Percentiles rank a stretch among this genome's conserved stretches.
Conservation (phyloP, 2,888 invertebrate species). For the Drosophila merina region DNA sequence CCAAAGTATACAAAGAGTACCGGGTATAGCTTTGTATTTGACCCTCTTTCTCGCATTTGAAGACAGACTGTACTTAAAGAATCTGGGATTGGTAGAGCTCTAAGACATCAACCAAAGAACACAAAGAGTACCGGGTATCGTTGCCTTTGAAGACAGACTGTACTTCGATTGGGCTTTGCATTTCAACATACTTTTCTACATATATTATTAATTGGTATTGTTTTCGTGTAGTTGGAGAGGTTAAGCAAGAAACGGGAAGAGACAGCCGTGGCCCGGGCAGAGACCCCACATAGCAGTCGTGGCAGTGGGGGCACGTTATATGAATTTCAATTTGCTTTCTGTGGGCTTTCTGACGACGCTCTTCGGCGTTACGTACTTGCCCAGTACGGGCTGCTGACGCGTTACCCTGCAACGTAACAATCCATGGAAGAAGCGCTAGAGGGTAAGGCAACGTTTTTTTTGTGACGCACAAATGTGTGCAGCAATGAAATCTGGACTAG, state of each 20-base stretch:
- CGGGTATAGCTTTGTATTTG: background rate
- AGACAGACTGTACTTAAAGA: background rate
- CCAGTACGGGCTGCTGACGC: conserved; percentile 28
- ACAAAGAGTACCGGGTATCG: background rate
- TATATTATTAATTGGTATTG: conserved; percentile 54
- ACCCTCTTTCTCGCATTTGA: too few relatives aligned
- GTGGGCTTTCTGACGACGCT: conserved; percentile 46
- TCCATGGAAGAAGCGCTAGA: conserved; percentile 17
- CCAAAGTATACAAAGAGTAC: background rate
- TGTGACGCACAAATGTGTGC: conserved; percentile 37
- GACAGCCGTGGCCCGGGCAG: conserved; percentile 9
- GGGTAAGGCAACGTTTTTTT: conserved; percentile 28
- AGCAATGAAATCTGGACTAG: conserved; percentile 10
- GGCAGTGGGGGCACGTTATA: conserved; percentile 32
- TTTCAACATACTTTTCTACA: conserved; percentile 44
- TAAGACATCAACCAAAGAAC: background rate
- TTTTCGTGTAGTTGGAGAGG: conserved; percentile 38
- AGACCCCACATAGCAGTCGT: conserved; percentile 19
- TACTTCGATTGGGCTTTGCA: conserved; percentile 26
- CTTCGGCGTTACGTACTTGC: conserved; percentile 41
- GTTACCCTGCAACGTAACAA: conserved; percentile 37
- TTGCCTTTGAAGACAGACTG: background rate
- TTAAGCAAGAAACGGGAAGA: background rate
- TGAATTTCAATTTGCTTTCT: conserved; percentile 74
- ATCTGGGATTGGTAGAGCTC: too few relatives aligned